Percentiles rank a stretch among this genome's conserved stretches.
Conservation (phyloP, 2,797 vertebrate species). For the Schizothorax lantsangensis region DNA sequence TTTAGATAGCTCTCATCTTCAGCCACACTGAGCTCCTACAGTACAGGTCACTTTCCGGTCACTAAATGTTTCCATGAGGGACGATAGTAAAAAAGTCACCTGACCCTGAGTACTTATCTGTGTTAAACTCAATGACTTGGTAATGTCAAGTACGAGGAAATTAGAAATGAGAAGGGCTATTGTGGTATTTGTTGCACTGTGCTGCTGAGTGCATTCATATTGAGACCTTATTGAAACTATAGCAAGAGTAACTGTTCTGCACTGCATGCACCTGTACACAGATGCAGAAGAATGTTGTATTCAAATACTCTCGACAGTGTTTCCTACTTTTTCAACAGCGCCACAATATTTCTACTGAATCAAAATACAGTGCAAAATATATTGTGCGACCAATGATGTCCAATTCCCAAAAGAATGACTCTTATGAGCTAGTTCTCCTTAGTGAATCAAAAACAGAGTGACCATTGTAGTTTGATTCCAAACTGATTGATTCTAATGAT, state of each 20-base stretch:
- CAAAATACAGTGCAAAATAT: background rate
- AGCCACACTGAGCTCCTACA: background rate
- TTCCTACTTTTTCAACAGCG: background rate
- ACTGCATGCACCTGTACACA: too few species aligned
- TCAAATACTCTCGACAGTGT: background rate
- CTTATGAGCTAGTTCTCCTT: background rate
- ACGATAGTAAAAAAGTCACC: background rate
- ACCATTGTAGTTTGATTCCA: background rate
- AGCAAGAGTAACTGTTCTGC: background rate
- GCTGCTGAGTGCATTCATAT: background rate
- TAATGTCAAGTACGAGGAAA: background rate
- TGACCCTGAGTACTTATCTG: background rate
- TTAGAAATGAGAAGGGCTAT: background rate
- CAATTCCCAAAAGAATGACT: background rate
- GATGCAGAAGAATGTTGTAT: background rate
- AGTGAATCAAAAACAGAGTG: background rate
- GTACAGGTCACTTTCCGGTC: conserved; percentile 36
- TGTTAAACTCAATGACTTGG: background rate
- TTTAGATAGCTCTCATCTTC: background rate
- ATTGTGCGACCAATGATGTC: background rate
- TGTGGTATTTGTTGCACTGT: background rate
- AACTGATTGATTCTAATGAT: background rate
- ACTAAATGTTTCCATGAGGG: conserved; percentile 22
- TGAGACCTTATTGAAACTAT: background rate
- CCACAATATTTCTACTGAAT: background rate